phyloP scores from a whole-genome alignment of 2,113 vertebrate species.

The Tauraco erythrolophus region DNA sequence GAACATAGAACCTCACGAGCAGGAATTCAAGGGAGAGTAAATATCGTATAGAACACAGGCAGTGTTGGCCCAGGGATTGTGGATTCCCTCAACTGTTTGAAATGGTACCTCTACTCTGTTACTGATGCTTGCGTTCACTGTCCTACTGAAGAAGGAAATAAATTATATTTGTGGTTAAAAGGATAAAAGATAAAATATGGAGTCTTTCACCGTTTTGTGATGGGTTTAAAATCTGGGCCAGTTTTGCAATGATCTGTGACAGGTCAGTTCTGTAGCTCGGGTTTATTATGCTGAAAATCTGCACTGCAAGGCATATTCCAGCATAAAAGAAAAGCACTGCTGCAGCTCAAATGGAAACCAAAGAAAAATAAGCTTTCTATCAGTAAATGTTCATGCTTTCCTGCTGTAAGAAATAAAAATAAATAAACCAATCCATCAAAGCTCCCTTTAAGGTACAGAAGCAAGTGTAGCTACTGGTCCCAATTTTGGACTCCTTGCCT shows the following conservation, averaged over 20 bases:
- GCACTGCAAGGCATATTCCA: not conserved
- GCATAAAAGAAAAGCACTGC: not conserved
- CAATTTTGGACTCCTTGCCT: not conserved
- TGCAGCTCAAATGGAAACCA: not conserved
- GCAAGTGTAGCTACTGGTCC: not conserved
- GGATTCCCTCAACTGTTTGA: not conserved
- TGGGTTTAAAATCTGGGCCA: slow-evolving; percentile 32
- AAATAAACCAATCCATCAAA: not conserved
- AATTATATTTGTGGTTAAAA: not conserved
- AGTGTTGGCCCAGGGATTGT: not conserved
- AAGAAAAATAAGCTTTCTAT: not conserved
- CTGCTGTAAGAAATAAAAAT: not conserved
- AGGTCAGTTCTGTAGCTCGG: slow-evolving; percentile 36
- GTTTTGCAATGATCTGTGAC: slow-evolving; percentile 32
- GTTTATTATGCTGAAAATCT: slow-evolving; percentile 62
- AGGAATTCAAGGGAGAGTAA: not conserved
- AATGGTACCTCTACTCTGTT: not conserved
- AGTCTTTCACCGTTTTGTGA: not conserved
- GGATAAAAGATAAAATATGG: slow-evolving; percentile 44
- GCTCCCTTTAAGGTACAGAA: not conserved
- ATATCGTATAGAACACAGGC: not conserved
- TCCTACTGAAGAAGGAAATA: not conserved
- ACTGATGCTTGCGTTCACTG: not conserved
- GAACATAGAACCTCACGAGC: not conserved
- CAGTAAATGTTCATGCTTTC: not conserved